Base-by-base conservation (phyloP, 2,888 invertebrate genomes). In the Sarcophaga rosellei region DNA sequence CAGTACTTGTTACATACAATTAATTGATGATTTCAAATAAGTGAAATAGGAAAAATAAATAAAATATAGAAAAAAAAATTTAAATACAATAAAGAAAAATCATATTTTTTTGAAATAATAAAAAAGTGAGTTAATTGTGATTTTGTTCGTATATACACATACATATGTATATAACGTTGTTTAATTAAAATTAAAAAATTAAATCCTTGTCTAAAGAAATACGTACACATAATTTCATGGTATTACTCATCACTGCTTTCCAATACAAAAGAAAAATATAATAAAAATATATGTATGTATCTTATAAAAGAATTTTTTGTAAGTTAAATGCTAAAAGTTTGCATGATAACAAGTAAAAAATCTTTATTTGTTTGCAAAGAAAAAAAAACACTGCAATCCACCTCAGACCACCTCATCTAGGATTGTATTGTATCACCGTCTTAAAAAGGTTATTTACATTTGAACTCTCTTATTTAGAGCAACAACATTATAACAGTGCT, bases 401-500 rank as follows among this genome's bases (percentile, higher is more conserved):
- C 12, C 45, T 15, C 15, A 35, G 35, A 35, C 35, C 35, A 35
- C 10, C 35, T 35, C 10, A 35, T 35, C 35, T 35, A 35, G 8
- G 53, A 15, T 15, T 53, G 53, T 53, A 53, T 53, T 53, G 17
- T 53, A 35, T 57, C 44, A 44, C 59, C 57, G 47, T 65, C 63
- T 53, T 61, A 63, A 83, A 83, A 82, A 69, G 86, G 83, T 86
- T 86, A 84, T 86, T 86, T 78, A 86, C 81, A 84, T 84, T 84
- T 81, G 78, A 84, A 84, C 77, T 73, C 76, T 68, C 4, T 44
- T n/a, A 21, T 84, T 77, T 62, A 15, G 47, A 70, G 63, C 65
- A 75, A 66, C n/a, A 44, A 66, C 44, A 53, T 25, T 70, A 15
- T 45, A 44, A 17, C 20, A 47, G 47, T 25, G 10, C 35, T 35